These are phyloP conservation scores for Vireo altiloquus DNA, from an alignment of 2,113 vertebrate species.

Conservation along the genomic window DNA sequence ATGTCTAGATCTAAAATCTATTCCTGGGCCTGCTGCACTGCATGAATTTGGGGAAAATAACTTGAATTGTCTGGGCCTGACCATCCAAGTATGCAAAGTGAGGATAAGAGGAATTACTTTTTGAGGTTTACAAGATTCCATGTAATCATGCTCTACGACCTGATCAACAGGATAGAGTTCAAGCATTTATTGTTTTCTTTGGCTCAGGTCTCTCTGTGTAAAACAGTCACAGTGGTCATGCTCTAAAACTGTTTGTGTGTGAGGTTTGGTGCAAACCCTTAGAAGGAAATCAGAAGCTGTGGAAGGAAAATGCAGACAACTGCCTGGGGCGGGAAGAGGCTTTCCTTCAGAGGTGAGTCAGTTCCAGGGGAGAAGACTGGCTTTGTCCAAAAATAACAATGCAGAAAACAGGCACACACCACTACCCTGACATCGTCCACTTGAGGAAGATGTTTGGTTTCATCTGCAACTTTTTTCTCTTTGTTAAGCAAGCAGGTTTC, in stretches of 20 bases:
- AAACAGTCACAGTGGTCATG: background rate
- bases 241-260: background rate
- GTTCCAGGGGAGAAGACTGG: background rate
- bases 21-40: background rate
- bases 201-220: background rate
- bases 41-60: background rate
- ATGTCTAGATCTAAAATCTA: background rate
- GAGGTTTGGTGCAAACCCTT: background rate
- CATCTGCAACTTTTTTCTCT: background rate
- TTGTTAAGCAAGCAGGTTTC: background rate
- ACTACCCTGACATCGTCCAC: accelerated
- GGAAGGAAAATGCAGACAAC: background rate
- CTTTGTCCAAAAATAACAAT: background rate
- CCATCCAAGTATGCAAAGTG: background rate
- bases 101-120: background rate
- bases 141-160: background rate
- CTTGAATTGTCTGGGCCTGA: background rate
- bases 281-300: background rate
- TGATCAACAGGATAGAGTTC: background rate
- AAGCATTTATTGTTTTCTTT: conserved; percentile 9
- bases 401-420: background rate
- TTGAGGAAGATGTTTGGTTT: background rate
- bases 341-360: conserved; percentile 54
- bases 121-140: background rate
- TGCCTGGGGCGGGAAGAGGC: background rate